Conservation (phyloP, 1,140 invertebrate genomes). For the Bombus balteatus region DNA sequence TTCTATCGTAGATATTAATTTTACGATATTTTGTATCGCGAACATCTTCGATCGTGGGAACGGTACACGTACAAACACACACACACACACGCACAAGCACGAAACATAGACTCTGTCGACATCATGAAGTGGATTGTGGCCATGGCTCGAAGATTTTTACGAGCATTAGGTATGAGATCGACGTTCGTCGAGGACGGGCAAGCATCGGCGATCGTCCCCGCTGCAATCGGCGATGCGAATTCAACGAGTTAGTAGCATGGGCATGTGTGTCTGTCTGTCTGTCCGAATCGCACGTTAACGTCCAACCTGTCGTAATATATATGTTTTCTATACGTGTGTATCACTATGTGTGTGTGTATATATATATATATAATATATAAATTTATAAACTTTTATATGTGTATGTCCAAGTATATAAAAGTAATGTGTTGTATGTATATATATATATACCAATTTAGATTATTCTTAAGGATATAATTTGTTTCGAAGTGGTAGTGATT, state of each 20-base stretch:
- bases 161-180: slow-evolving; percentile 67
- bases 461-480: neutral
- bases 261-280: slow-evolving; percentile 77
- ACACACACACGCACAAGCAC: slow-evolving; percentile 12
- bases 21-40: neutral
- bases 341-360: slow-evolving; percentile 10
- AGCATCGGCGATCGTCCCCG: slow-evolving; percentile 58
- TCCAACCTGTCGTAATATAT: slow-evolving; percentile 31
- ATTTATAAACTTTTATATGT: neutral
- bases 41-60: neutral
- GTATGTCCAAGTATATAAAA: neutral
- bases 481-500: neutral
- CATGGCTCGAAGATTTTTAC: slow-evolving; percentile 58
- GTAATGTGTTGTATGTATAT: neutral
- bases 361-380: slow-evolving; percentile 7
- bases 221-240: slow-evolving; percentile 56
- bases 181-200: slow-evolving; percentile 60
- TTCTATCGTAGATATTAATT: neutral
- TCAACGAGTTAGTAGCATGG: slow-evolving; percentile 77
- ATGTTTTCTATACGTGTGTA: slow-evolving; percentile 20
- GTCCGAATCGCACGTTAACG: slow-evolving; percentile 60
- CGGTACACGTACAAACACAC: slow-evolving; percentile 25
- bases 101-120: slow-evolving; percentile 39
- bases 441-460: neutral
- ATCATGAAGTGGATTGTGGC: slow-evolving; percentile 53